Evolutionary conservation across 2,888 invertebrate species (phyloP).

Genomic region (Cerastoderma edule): DNA sequence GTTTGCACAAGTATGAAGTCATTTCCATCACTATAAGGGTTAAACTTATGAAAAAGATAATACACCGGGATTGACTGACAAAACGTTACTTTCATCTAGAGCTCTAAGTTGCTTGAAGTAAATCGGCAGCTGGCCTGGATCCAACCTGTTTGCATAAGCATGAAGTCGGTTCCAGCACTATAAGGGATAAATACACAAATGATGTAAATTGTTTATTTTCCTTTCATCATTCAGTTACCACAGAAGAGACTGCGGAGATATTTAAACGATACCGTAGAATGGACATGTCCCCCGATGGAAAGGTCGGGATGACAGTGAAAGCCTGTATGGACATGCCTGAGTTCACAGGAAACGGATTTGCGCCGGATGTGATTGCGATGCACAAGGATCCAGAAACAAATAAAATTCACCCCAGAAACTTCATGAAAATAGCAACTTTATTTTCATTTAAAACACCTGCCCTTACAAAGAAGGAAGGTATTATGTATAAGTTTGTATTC

Average conservation of each 20-base stretch:
- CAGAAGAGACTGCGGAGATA: slow-evolving; percentile 62
- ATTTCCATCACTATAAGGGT: no score
- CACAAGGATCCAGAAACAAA: slow-evolving; percentile 58
- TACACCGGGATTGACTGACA: no score
- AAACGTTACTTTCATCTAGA: no score
- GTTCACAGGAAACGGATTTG: slow-evolving; percentile 70
- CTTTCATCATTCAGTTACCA: slow-evolving; percentile 57
- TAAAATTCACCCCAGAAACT: slow-evolving; percentile 67
- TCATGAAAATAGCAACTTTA: slow-evolving; percentile 66
- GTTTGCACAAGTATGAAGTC: no score
- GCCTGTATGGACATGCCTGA: slow-evolving; percentile 71
- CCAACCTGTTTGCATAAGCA: no score
- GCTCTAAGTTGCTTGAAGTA: no score
- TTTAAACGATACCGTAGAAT: slow-evolving; percentile 64
- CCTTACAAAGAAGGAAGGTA: slow-evolving; percentile 71
- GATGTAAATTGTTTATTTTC: not conserved
- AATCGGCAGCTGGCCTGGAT: no score
- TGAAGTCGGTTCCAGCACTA: no score
- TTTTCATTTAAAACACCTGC: slow-evolving; percentile 66
- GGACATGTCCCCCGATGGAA: slow-evolving; percentile 65
- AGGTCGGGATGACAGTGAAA: slow-evolving; percentile 63
- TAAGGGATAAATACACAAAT: no score
- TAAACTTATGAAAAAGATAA: no score
- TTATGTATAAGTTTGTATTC: no score
- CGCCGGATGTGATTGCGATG: slow-evolving; percentile 64